Conservation (phyloP, 35 echinoderm and acorn worm species). For the Ophioderma brevispina region DNA sequence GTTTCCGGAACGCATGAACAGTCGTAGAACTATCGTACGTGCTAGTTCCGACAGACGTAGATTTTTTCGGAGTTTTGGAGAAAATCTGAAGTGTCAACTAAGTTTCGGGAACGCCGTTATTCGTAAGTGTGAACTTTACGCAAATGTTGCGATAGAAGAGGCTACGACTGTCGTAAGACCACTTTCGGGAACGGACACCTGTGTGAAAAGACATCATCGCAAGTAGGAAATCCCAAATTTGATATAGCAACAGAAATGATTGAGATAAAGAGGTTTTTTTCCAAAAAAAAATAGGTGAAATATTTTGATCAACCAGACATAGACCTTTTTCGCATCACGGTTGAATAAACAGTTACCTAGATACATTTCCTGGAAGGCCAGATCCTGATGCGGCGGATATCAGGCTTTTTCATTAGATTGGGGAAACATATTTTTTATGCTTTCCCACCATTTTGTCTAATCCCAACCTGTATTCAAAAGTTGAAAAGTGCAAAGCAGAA, state of each 20-base stretch:
- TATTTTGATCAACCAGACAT: conserved; percentile 23
- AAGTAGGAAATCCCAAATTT: conserved; percentile 20
- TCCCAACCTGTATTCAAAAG: conserved; percentile 44
- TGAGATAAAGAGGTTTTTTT: conserved; percentile 32
- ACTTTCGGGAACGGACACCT: no score
- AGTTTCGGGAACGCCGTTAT: no score
- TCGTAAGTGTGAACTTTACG: no score
- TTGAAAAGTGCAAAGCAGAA: conserved; percentile 35
- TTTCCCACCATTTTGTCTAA: conserved; percentile 63
- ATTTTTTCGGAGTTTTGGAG: no score
- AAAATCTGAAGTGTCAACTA: no score
- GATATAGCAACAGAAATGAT: conserved; percentile 56
- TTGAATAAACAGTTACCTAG: conserved; percentile 47
- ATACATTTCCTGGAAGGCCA: conserved; percentile 64
- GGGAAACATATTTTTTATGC: conserved; percentile 41
- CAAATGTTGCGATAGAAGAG: no score
- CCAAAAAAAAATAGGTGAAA: not conserved
- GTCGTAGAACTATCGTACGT: no score
- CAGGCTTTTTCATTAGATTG: conserved; percentile 57
- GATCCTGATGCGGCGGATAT: conserved; percentile 49
- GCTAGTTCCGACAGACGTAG: no score
- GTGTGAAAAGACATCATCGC: conserved; percentile 14
- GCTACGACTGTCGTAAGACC: no score
- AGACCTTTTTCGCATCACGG: conserved; percentile 69
- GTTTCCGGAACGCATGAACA: no score